Evolutionary conservation across 2,113 vertebrate species (phyloP), one percentile per base, ranked within the genome.

Genomic region (Thinocorus orbignyianus): DNA sequence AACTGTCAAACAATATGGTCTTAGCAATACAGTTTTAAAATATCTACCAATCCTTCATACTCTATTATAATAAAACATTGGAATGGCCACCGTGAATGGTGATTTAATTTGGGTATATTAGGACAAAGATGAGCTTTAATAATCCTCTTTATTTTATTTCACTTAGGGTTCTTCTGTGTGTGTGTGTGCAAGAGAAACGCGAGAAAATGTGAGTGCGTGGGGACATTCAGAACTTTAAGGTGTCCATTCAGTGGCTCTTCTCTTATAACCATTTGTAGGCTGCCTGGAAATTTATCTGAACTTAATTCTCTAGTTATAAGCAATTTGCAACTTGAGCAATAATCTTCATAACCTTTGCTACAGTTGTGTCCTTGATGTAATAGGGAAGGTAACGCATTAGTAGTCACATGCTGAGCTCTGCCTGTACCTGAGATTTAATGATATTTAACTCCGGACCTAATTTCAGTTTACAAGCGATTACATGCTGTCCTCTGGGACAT

Each of bases 381-480:
- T 87, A 95, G 95, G 94, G 94, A 97, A 97, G 91, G 86, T 91
- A 91, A 96, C 48, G 78, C 98, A 98, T 99, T 98, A 98, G 98
- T 97, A 98, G 98, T 98, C 98, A 94, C 96, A 95, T 91, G 98
- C 93, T 92, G 98, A 98, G 97, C 97, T 98, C 96, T 95, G 96
- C 96, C 97, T 98, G 97, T 98, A 98, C 98, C 98, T 98, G 98
- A 97, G 98, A 98, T 98, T 98, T 99, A 98, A 98, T 98, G 97
- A 98, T 99, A 98, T 99, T 99, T 99, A 99, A 98, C 98, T 98
- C 98, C 97, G 98, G 98, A 98, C 98, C 98, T 99, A 98, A 98
- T 99, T 98, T 98, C 98, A 98, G 98, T 98, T 98, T 99, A 98
- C 98, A 98, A 98, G 98, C 97, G 99, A 99, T 99, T 99, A 99